These are phyloP conservation scores for Melieria picta DNA, from an alignment of 2,888 invertebrate species.

Conservation along the genomic window DNA sequence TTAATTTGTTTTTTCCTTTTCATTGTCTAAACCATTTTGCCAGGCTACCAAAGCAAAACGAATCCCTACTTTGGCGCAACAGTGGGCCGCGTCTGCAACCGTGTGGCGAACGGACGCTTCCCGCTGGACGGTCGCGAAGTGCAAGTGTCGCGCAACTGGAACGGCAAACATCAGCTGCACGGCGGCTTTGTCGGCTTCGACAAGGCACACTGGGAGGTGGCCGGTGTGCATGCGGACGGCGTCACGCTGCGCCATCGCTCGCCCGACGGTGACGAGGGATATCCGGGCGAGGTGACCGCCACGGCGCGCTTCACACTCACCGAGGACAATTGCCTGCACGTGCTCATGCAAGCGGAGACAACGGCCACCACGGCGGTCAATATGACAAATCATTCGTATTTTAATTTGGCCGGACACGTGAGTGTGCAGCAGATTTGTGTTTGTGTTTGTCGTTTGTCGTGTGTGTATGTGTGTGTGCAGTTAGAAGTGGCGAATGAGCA, in stretches of 20 bases:
- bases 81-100: slow-evolving; percentile 87
- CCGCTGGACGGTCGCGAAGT: slow-evolving; percentile 74
- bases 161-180: slow-evolving; percentile 77
- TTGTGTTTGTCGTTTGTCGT: too few relatives aligned
- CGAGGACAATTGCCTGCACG: slow-evolving; percentile 77
- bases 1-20: slow-evolving; percentile 6
- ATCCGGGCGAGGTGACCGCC: slow-evolving; percentile 83
- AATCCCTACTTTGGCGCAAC: slow-evolving; percentile 90
- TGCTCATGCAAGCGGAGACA: slow-evolving; percentile 80
- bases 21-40: not conserved
- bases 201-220: slow-evolving; percentile 76
- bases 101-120: slow-evolving; percentile 79
- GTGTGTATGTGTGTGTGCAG: too few relatives aligned
- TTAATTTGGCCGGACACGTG: slow-evolving; percentile 90
- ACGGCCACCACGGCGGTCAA: slow-evolving; percentile 86
- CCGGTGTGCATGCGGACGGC: slow-evolving; percentile 48
- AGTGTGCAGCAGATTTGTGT: slow-evolving; percentile 37
- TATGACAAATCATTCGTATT: slow-evolving; percentile 88
- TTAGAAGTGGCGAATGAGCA: too few relatives aligned
- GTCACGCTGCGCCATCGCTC: slow-evolving; percentile 82
- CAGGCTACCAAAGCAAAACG: slow-evolving; percentile 36
- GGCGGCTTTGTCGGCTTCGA: slow-evolving; percentile 88
- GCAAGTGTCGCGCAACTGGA: slow-evolving; percentile 76
- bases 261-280: slow-evolving; percentile 85
- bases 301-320: slow-evolving; percentile 78